Base-by-base conservation (phyloP, 2,113 vertebrate genomes). In the Pseudopipra pipra region DNA sequence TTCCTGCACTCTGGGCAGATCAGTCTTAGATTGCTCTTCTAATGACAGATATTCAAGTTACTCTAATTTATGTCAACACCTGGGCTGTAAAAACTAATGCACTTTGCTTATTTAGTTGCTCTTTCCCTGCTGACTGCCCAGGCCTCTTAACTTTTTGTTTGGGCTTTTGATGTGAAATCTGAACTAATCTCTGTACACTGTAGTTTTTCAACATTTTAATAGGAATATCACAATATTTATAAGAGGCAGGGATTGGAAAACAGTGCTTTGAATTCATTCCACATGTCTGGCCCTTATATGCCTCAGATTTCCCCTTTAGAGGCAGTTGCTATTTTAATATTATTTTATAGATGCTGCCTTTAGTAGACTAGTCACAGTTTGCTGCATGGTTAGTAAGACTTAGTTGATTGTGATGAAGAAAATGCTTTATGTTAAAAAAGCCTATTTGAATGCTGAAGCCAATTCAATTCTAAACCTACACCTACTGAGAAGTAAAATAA, bases 121-220 rank as follows among this genome's bases (percentile, higher is more conserved):
- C 52, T 92, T 92, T 87, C 56, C 61, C 76, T 75, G 61, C 75
- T 71, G 61, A 44, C 65, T 85, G 70, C 81, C 31, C 56, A 35
- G 19, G 52, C 54, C 49, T 49, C 66, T 94, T 80, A 87, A 55
- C 24, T 52, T 94, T 91, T 91, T 92, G 20, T 76, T 94, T 75
- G 71, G 23, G 54, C 85, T 94, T 95, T 95, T 96, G 78, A 93
- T 95, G 80, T 93, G 91, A 94, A 94, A 89, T 76, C 61, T 75
- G 91, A 95, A 78, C 81, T 94, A 62, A 93, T 89, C 52, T 76
- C 75, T 74, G 63, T 37, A 39, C 25, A 17, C 76, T 89, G 85
- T 76, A 95, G 78, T 91, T 96, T 94, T 96, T 91, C 89, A 91
- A 17, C 30, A 22, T 87, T 94, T 87, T 94, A 56, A 62, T 30